Conservation (phyloP, 2,888 invertebrate species). For the Scaptomyza parva region DNA sequence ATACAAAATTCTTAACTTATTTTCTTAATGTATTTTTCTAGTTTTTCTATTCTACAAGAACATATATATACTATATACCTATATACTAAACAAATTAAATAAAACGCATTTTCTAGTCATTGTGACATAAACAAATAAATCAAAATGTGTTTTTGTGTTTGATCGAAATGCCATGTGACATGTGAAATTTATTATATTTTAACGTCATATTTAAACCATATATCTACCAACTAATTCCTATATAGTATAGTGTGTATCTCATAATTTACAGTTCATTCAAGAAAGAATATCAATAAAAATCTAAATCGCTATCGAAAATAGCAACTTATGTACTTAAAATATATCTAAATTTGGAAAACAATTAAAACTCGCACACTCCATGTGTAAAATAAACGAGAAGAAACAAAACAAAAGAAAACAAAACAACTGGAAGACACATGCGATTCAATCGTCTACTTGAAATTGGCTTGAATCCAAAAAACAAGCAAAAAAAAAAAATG, state of each 20-base stretch:
- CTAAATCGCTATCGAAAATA: neutral
- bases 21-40: no score
- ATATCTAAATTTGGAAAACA: slow-evolving; percentile 3
- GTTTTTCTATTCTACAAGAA: no score
- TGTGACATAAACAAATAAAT: neutral
- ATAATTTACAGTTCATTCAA: slow-evolving; percentile 1
- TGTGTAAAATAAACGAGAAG: no score
- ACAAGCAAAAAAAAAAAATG: slow-evolving; percentile 1
- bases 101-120: neutral
- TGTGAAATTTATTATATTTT: neutral
- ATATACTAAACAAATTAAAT: neutral
- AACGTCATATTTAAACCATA: neutral
- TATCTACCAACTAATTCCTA: no score
- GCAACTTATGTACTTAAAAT: neutral
- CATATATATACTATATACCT: no score
- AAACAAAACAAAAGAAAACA: neutral
- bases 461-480: slow-evolving; percentile 59
- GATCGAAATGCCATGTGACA: neutral
- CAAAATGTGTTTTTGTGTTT: neutral
- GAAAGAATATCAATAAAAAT: slow-evolving; percentile 1
- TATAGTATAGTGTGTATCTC: neutral
- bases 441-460: slow-evolving; percentile 51
- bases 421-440: slow-evolving; percentile 16
- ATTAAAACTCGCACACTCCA: slow-evolving; percentile 8
- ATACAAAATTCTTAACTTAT: no score